A percentile compares a stretch with the other conserved stretches of the same genome.
Evolutionary conservation across 2,113 vertebrate genomes (phyloP).

Genomic region (Himantopus leucocephalus): DNA sequence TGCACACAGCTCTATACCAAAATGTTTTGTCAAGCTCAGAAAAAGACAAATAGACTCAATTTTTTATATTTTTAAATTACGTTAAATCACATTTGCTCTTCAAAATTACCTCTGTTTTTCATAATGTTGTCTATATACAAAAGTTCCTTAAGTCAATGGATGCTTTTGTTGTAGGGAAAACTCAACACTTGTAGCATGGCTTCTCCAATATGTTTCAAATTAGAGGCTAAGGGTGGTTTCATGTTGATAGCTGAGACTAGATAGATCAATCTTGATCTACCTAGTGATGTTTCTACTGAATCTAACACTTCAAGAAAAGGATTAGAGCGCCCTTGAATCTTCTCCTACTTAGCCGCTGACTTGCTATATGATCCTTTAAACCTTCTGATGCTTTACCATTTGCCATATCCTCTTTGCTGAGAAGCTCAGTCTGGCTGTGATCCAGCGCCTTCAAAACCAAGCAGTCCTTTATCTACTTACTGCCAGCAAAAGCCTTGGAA

Average conservation of each 20-base stretch:
- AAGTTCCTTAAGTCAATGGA: not conserved
- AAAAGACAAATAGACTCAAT: not conserved
- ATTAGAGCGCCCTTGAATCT: not conserved
- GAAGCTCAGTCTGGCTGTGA: not conserved
- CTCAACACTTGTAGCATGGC: not conserved
- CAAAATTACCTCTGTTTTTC: not conserved
- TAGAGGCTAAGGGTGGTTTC: not conserved
- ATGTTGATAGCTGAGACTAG: not conserved
- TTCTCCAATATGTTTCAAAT: not conserved
- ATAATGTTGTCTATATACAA: not conserved
- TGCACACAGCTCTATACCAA: not conserved
- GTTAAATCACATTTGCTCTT: not conserved
- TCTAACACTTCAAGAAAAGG: not conserved
- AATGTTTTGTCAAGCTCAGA: not conserved
- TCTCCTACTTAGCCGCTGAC: not conserved
- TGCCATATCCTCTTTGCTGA: not conserved
- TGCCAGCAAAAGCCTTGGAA: not conserved
- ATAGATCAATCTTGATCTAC: not conserved
- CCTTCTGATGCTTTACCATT: not conserved
- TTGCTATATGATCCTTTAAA: not conserved
- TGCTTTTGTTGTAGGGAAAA: not conserved
- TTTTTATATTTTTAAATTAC: not conserved
- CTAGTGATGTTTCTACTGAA: not conserved
- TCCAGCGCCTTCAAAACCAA: not conserved
- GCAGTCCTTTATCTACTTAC: not conserved